Base-by-base conservation (phyloP, 2,797 vertebrate species). In the Betta splendens region DNA sequence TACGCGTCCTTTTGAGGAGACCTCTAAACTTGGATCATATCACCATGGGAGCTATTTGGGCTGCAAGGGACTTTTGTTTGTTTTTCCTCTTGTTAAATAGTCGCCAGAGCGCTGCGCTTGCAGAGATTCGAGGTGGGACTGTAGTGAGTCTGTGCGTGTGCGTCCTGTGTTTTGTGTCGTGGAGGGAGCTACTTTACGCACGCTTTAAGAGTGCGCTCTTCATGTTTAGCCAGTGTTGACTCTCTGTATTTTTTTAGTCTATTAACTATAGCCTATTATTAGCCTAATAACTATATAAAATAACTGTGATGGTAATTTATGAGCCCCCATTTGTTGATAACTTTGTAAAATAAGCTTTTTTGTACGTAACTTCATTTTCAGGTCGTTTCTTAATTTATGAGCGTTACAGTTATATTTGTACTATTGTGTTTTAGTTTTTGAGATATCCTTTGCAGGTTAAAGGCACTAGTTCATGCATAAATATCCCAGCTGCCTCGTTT, bases 31-130 rank as follows among this genome's bases (percentile, higher is more conserved):
- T 84, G 87, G 85, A 91, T 84, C 84, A 65, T 85, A 84, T 89
- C 91, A 88, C 89, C 83, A 94, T 94, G 93, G 91, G 88, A 89
- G 89, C 87, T 87, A 52, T 90, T 86, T 85, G 91, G 84, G 85
- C 85, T 79, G 80, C 87, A 47, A 84, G 84, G 79, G 80, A 89
- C 88, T 85, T 92, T 43, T 92, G 92, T 92, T 92, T 92, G 90
- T 89, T 92, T 89, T 89, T 93, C 86, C 89, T 93, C 87, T 80
- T 93, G 89, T 91, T 93, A 90, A 91, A 92, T 84, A 90, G 84
- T 85, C 84, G 86, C 84, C 91, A 91, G 88, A 91, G 87, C 87
- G 63, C 84, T 43, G 87, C 89, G 69, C 87, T 86, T 83, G 77
- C 85, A 80, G 87, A 89, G 81, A 90, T 78, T 85, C 85, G 85